Percentiles rank a stretch among this genome's conserved stretches.
phyloP scores from a whole-genome alignment of 2,113 vertebrate species.

The Casuarius casuarius region DNA sequence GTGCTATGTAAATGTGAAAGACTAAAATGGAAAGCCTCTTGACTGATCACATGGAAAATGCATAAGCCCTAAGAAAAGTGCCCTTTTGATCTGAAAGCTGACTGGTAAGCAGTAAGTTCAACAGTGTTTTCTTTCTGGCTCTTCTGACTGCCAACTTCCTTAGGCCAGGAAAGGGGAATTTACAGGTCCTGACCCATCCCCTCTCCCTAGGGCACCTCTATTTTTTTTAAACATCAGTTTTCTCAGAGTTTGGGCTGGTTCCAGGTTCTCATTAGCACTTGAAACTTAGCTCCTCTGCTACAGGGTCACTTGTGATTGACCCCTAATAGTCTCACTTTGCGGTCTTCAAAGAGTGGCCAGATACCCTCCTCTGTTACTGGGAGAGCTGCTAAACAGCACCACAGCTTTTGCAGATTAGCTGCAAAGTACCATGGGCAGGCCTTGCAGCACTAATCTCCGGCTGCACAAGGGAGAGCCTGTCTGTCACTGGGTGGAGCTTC shows the following conservation, averaged over 20 bases:
- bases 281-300: background rate
- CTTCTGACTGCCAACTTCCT: background rate
- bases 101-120: background rate
- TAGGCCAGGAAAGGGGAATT: background rate
- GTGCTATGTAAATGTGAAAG: background rate
- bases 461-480: background rate
- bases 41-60: background rate
- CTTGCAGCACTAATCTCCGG: background rate
- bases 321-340: rapidly evolving
- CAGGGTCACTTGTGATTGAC: background rate
- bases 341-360: background rate
- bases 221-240: background rate
- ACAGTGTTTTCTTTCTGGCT: background rate
- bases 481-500: background rate
- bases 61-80: background rate
- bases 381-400: background rate
- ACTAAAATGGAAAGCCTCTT: background rate
- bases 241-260: background rate
- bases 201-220: rapidly evolving
- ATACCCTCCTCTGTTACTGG: background rate
- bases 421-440: background rate
- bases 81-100: background rate
- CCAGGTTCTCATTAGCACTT: background rate
- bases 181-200: background rate
- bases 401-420: background rate